A percentile compares a stretch with the other conserved stretches of the same genome.
phyloP scores from a whole-genome alignment of 1,140 invertebrate species.

The Drosophila parabipectinata region DNA sequence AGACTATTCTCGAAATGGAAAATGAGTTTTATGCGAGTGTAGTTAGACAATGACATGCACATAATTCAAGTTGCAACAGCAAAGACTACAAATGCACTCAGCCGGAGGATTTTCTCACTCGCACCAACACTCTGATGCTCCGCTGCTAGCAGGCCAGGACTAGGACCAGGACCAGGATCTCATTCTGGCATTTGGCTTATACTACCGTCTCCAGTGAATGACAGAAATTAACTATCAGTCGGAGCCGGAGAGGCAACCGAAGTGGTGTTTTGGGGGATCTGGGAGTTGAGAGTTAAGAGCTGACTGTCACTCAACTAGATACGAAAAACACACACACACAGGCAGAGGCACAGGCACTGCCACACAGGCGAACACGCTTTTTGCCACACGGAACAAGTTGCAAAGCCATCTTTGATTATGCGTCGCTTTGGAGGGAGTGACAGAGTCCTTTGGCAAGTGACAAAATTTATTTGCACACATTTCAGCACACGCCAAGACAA shows the following conservation, averaged over 20 bases:
- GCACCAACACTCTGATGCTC: neutral
- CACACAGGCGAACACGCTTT: conserved; percentile 1
- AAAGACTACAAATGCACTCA: conserved; percentile 71
- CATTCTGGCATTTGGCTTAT: conserved; percentile 1
- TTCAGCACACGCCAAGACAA: conserved; percentile 11
- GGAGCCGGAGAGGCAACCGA: conserved; percentile 32
- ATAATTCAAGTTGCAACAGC: conserved; percentile 74
- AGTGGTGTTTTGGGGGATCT: conserved; percentile 18
- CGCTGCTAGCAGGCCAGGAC: neutral
- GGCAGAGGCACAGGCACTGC: too few species aligned
- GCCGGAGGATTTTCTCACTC: conserved; percentile 17
- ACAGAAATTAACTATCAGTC: conserved; percentile 76
- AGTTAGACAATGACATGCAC: conserved; percentile 80
- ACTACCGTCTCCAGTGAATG: conserved; percentile 51
- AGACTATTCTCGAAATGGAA: conserved; percentile 58
- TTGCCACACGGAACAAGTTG: conserved; percentile 41
- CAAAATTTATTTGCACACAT: conserved; percentile 64
- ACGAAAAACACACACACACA: conserved; percentile 38
- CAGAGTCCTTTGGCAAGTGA: conserved; percentile 57
- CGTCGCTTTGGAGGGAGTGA: conserved; percentile 66
- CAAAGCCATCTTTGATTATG: conserved; percentile 73
- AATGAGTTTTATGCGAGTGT: conserved; percentile 79
- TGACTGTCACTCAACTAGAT: conserved; percentile 40
- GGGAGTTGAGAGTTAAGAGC: conserved; percentile 34
- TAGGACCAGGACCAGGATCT: neutral